These are phyloP conservation scores for Premnoplex brunnescens DNA, from an alignment of 2,797 vertebrate genomes.

Conservation along the genomic window DNA sequence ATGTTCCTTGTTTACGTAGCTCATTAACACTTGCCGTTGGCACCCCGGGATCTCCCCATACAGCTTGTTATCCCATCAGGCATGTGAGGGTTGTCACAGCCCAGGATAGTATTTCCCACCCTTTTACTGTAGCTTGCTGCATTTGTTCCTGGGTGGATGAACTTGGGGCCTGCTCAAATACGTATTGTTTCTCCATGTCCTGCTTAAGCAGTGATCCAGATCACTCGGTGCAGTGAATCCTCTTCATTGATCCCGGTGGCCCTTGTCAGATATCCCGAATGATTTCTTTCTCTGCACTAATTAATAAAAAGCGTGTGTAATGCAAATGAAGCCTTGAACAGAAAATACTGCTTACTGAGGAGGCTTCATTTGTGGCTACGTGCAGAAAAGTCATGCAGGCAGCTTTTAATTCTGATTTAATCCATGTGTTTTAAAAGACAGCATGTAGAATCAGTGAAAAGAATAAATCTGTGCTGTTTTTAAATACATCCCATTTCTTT, in stretches of 20 bases:
- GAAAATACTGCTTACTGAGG: neutral
- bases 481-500: neutral
- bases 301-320: neutral
- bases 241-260: neutral
- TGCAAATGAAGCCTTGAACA: neutral
- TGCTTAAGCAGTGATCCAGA: neutral
- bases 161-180: neutral
- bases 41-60: neutral
- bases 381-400: neutral
- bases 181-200: neutral
- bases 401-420: slow-evolving; percentile 19
- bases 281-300: neutral
- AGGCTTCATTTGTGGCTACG: neutral
- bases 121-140: neutral
- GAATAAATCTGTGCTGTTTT: neutral
- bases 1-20: neutral
- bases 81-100: neutral
- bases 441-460: neutral
- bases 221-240: neutral
- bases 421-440: neutral
- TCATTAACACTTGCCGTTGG: neutral
- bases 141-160: neutral
- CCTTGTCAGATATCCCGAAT: neutral
- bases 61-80: neutral
- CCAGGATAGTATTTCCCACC: neutral